These are phyloP conservation scores for Lates calcarifer DNA, from an alignment of 2,113 vertebrate genomes.

Conservation along the genomic window DNA sequence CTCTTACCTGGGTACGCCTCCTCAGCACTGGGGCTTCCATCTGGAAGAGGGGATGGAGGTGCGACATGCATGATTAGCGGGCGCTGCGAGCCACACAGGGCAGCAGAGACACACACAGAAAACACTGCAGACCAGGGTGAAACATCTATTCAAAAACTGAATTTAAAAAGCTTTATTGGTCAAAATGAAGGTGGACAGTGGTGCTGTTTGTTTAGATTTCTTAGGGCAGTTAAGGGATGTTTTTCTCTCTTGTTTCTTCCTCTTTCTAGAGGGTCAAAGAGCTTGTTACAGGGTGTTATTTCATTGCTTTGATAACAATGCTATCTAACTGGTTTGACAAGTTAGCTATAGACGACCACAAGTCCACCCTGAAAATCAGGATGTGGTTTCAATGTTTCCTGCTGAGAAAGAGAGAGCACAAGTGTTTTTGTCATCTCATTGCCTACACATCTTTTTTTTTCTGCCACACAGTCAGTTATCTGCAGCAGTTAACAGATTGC, in stretches of 20 bases:
- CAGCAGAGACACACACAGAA: conserved; percentile 77
- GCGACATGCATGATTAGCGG: conserved; percentile 94
- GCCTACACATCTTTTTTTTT: not conserved
- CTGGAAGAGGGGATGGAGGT: conserved; percentile 94
- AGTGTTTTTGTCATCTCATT: not conserved
- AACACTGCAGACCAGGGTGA: conserved; percentile 50
- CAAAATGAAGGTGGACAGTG: not conserved
- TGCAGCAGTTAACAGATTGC: not conserved
- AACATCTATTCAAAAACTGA: not conserved
- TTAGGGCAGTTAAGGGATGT: not conserved
- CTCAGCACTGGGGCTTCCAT: conserved; percentile 91
- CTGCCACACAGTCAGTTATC: not conserved
- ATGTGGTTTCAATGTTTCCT: not conserved
- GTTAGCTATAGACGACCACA: not conserved
- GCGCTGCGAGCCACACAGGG: conserved; percentile 84
- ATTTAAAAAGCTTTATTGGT: not conserved
- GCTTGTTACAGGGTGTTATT: too few relatives aligned
- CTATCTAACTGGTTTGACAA: not conserved
- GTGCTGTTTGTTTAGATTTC: not conserved
- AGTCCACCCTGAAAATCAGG: not conserved
- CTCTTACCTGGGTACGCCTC: conserved; percentile 95
- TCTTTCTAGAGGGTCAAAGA: too few relatives aligned
- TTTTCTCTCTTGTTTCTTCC: not conserved
- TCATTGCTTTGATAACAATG: not conserved
- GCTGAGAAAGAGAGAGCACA: not conserved